phyloP scores from a whole-genome alignment of 1,140 invertebrate genomes.

The Leguminivora glycinivorella region DNA sequence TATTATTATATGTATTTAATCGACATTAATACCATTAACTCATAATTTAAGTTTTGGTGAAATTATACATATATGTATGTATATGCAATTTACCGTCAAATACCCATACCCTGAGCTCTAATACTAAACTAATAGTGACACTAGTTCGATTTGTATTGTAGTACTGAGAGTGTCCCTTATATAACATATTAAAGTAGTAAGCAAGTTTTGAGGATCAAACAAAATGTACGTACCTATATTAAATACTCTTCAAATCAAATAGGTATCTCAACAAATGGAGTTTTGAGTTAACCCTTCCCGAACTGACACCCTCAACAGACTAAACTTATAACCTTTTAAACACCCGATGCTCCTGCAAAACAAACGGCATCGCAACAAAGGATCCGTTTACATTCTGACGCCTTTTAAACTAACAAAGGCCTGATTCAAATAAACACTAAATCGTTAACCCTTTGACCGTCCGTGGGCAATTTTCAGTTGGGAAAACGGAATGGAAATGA shows the following conservation, averaged over 20 bases:
- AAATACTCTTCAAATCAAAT: not conserved
- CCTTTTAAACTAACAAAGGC: constrained; percentile 76
- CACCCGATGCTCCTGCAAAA: constrained; percentile 41
- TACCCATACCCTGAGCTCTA: too few species aligned
- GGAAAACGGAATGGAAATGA: constrained; percentile 73
- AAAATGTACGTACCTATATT: not conserved
- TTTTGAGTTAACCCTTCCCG: not conserved
- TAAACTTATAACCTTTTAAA: constrained; percentile 30
- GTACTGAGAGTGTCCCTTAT: too few species aligned
- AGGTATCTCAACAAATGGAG: not conserved
- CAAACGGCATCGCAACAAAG: constrained; percentile 70
- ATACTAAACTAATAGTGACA: too few species aligned
- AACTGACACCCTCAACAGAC: not conserved
- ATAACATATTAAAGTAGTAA: too few species aligned
- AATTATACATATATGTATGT: too few species aligned
- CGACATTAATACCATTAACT: too few species aligned
- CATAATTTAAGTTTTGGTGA: too few species aligned
- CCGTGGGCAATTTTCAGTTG: constrained; percentile 72
- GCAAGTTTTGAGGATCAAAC: not conserved
- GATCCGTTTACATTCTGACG: constrained; percentile 72
- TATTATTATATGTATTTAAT: too few species aligned
- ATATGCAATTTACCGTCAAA: too few species aligned
- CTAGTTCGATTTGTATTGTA: too few species aligned
- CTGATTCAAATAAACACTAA: constrained; percentile 76
- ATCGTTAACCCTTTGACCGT: constrained; percentile 76